Conservation (phyloP, 2,888 invertebrate genomes). For the Choreutis nemorana region DNA sequence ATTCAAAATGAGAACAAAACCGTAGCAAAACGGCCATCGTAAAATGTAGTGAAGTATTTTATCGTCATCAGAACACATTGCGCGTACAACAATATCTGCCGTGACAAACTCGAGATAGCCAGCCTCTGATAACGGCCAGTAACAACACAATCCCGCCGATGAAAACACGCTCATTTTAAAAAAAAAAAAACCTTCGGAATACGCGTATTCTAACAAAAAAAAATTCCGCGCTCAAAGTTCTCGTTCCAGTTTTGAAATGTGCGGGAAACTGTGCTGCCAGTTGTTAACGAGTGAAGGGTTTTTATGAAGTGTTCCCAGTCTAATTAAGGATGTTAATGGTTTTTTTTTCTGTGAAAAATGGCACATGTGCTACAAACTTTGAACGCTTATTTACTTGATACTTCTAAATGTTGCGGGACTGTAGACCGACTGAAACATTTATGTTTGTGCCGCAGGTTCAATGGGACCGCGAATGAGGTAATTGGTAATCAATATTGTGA, state of each 20-base stretch:
- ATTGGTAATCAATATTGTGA: no score
- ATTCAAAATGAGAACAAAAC: no score
- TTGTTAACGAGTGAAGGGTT: no score
- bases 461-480: conserved; percentile 48
- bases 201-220: no score
- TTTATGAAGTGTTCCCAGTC: no score
- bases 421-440: conserved; percentile 51
- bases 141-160: conserved; percentile 31
- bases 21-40: conserved; percentile 2
- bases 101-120: conserved; percentile 58
- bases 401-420: conserved; percentile 41
- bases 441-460: conserved; percentile 46
- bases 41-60: conserved; percentile 14
- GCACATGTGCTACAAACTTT: conserved; percentile 42
- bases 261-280: no score
- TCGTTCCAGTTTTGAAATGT: no score
- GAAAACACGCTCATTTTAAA: conserved; percentile 25
- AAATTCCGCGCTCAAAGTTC: no score
- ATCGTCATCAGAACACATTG: conserved; percentile 47
- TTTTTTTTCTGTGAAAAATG: conserved; percentile 33
- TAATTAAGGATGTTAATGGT: no score
- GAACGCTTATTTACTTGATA: conserved; percentile 46
- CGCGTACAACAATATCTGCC: conserved; percentile 48
- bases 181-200: conserved; percentile 7
- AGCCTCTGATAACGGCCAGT: conserved; percentile 54